Percentiles rank a stretch among this genome's conserved stretches.
These are phyloP conservation scores for Apolygus lucorum DNA, from an alignment of 1,140 invertebrate genomes.

Conservation along the genomic window DNA sequence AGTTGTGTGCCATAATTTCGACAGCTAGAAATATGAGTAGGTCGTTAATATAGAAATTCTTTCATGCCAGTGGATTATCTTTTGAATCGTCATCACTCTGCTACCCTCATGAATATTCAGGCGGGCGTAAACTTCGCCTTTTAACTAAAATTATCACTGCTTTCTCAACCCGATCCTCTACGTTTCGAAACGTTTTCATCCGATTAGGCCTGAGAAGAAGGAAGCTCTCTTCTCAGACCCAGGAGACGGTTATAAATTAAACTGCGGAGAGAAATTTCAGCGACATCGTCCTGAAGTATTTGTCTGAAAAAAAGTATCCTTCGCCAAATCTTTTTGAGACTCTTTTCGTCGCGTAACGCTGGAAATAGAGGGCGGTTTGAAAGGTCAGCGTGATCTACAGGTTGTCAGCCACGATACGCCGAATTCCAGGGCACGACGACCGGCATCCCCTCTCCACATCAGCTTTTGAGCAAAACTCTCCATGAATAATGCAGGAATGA, in stretches of 20 bases:
- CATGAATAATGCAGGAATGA: neutral
- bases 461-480: neutral
- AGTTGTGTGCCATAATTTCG: too few relatives aligned
- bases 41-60: too few relatives aligned
- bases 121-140: neutral
- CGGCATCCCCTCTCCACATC: too few relatives aligned
- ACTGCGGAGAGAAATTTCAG: too few relatives aligned
- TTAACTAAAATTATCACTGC: neutral
- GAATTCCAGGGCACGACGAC: neutral
- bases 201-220: neutral
- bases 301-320: too few relatives aligned
- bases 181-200: neutral
- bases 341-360: neutral
- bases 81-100: too few relatives aligned
- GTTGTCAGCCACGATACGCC: neutral
- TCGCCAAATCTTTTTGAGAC: neutral
- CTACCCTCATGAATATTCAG: neutral
- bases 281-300: too few relatives aligned
- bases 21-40: too few relatives aligned
- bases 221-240: too few relatives aligned
- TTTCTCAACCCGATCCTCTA: neutral
- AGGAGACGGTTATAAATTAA: too few relatives aligned
- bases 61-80: too few relatives aligned
- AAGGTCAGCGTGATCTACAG: neutral
- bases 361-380: neutral